Base-by-base conservation (phyloP, 2,888 invertebrate genomes). In the Miltochrista miniata region DNA sequence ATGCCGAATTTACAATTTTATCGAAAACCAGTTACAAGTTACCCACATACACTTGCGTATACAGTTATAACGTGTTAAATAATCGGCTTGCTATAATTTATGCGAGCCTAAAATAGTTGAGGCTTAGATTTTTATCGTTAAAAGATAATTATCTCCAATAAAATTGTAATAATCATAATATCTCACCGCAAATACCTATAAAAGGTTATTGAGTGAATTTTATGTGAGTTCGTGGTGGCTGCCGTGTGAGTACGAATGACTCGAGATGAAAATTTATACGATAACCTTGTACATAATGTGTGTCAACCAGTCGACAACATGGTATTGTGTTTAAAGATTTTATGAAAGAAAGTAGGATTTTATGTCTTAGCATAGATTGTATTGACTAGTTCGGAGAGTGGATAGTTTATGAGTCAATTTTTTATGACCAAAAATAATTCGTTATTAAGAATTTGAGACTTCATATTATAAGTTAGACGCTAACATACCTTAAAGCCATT, bases 221-320 rank as follows among this genome's bases (percentile, higher is more conserved):
- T 37, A 34, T 29, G 44, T 37, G 42, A 34, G 12, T 34, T 50
- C 48, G 46, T 70, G 36, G 74, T 68, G 66, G 60, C 44, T 37
- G 38, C 57, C 34, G 48, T 51, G 57, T 56, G 57, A 39, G 35
- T 39, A 52, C 58, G 60, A 58, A 57, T 56, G 37, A 51, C 58
- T 55, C 50, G 62, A 73, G 70, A 72, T 71, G 74, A 74, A 71
- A 77, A 79, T 79, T 80, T 82, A 79, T 81, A 72, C 71, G 74
- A 77, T 76, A 74, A 79, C 77, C 76, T 70, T 68, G 67, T 61
- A 55, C 57, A 59, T 59, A 62, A 81, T 76, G 76, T 81, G 71
- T 82, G 82, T 74, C 80, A 77, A 69, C 65, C 72, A 64, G 60
- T 61, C 64, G 61, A 36, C 52, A 61, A 72, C 61, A 59, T 56